These are phyloP conservation scores for Tachuris rubrigastra DNA, from an alignment of 2,113 vertebrate species.

Conservation along the genomic window DNA sequence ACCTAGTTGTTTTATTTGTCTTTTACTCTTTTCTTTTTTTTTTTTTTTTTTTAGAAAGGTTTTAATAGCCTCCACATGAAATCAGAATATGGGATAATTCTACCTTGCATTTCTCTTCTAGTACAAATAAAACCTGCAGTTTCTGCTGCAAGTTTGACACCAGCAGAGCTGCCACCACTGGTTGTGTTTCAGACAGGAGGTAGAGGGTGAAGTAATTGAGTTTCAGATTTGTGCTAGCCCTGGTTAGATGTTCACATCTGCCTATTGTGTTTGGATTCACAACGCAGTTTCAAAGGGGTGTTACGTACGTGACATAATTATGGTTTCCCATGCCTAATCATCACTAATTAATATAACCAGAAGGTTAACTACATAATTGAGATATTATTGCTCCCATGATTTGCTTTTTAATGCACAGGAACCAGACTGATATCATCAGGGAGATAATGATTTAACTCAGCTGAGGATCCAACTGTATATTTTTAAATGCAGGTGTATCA, in stretches of 20 bases:
- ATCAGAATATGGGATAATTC: background rate
- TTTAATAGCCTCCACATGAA: background rate
- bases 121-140: background rate
- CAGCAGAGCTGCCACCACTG: background rate
- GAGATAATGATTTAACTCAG: conserved; percentile 3
- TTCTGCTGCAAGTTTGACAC: background rate
- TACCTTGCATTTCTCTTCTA: background rate
- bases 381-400: conserved; percentile 44
- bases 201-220: background rate
- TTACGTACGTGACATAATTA: conserved; percentile 28
- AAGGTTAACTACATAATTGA: conserved; percentile 63
- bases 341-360: conserved; percentile 60
- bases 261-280: conserved; percentile 35
- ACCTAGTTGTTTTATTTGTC: background rate
- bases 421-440: conserved; percentile 13
- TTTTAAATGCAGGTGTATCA: conserved; percentile 22
- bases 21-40: background rate
- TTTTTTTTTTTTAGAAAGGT: background rate
- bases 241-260: background rate
- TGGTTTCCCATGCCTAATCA: conserved; percentile 46
- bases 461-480: background rate
- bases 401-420: conserved; percentile 42
- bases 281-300: background rate
- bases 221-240: background rate
- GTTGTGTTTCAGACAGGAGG: background rate